Conservation (phyloP, 2,797 vertebrate genomes). For the Lepilemur septentrionalis region DNA sequence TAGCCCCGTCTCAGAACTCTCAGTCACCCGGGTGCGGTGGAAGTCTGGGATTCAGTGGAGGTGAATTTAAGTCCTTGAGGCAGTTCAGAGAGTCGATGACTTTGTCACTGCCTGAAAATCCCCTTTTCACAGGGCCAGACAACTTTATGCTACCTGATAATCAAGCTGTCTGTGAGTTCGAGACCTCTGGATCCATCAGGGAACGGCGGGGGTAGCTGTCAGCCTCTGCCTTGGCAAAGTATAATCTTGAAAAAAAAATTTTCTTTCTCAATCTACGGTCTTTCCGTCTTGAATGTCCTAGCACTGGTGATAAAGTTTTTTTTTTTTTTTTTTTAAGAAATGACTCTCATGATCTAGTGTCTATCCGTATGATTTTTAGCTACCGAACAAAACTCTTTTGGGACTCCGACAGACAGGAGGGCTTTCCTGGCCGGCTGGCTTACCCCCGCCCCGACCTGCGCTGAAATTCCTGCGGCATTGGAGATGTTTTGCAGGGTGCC, state of each 20-base stretch:
- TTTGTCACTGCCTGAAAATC: background rate
- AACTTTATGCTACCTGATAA: background rate
- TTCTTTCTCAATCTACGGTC: background rate
- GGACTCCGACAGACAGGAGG: background rate
- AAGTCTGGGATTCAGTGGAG: background rate
- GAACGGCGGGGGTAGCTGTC: background rate
- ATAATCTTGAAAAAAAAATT: background rate
- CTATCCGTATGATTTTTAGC: background rate
- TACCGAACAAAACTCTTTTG: background rate
- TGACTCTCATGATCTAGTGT: background rate
- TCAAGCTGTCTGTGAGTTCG: background rate
- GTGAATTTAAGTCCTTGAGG: background rate
- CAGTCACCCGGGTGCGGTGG: rapidly evolving
- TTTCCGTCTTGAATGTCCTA: background rate
- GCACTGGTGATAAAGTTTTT: background rate
- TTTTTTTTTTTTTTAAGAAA: background rate
- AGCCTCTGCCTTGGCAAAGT: background rate
- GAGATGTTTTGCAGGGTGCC: background rate
- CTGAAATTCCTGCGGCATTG: background rate
- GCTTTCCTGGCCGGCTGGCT: background rate
- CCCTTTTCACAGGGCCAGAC: background rate
- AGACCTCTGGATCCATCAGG: background rate
- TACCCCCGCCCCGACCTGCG: rapidly evolving
- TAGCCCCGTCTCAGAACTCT: rapidly evolving
- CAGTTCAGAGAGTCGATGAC: background rate